Evolutionary conservation across 64 coral and sea anemone genomes (phyloP).

Genomic region (Montipora efflorescens): DNA sequence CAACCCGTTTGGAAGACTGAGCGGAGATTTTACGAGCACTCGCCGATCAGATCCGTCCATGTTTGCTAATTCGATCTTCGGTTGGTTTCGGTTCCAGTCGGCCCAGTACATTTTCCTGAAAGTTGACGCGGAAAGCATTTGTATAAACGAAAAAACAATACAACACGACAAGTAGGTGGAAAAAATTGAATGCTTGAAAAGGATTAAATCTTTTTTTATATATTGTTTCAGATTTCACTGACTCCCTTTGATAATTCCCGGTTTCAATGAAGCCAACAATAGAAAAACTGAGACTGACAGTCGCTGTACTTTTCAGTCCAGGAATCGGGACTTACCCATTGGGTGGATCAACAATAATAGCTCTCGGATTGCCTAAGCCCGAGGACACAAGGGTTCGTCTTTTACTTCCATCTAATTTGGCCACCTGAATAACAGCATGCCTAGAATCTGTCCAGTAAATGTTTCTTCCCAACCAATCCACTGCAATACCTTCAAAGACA

Average conservation of each 20-base stretch:
- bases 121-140: not conserved
- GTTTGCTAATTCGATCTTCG: conserved; percentile 73
- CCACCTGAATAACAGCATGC: conserved; percentile 85
- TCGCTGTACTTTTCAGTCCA: too few relatives aligned
- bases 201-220: too few relatives aligned
- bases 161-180: too few relatives aligned
- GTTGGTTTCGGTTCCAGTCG: conserved; percentile 63
- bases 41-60: conserved; percentile 75
- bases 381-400: conserved; percentile 78
- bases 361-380: conserved; percentile 80
- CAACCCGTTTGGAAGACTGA: conserved; percentile 71
- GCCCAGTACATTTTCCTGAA: conserved; percentile 80
- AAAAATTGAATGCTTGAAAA: too few relatives aligned
- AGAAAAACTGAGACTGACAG: too few relatives aligned
- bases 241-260: too few relatives aligned
- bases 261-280: not conserved
- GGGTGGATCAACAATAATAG: conserved; percentile 86
- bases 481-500: conserved; percentile 74
- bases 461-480: conserved; percentile 96
- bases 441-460: conserved; percentile 96
- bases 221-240: too few relatives aligned
- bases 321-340: conserved; percentile 71
- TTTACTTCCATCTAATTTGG: conserved; percentile 73
- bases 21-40: conserved; percentile 36
- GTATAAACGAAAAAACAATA: too few relatives aligned